These are phyloP conservation scores for Platycercus adscitus DNA, from an alignment of 2,113 vertebrate genomes.

Conservation along the genomic window DNA sequence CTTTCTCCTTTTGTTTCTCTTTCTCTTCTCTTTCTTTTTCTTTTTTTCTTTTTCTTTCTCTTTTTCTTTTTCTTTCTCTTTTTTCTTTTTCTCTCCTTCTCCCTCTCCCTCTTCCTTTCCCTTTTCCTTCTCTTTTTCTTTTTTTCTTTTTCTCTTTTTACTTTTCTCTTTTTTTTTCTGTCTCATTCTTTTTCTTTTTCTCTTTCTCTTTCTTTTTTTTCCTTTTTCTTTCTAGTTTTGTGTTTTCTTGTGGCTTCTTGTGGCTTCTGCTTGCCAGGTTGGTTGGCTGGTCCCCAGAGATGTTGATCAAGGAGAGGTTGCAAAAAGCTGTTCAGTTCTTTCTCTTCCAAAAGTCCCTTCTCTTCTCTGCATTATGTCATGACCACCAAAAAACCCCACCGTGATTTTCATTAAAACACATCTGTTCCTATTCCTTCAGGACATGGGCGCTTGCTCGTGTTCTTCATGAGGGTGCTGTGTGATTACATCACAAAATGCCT, in stretches of 20 bases:
- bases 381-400: neutral
- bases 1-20: too few relatives aligned
- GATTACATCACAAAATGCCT: neutral
- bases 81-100: neutral
- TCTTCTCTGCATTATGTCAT: neutral
- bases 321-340: neutral
- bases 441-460: neutral
- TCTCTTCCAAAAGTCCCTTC: neutral
- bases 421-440: neutral
- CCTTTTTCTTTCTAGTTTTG: neutral
- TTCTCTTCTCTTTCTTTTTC: neutral
- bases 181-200: too few relatives aligned
- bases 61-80: neutral
- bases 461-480: neutral
- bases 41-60: neutral
- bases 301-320: neutral
- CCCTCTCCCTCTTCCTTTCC: neutral
- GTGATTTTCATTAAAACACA: conserved; percentile 2
- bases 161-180: too few relatives aligned
- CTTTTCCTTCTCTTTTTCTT: neutral
- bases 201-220: neutral
- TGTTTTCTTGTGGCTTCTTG: neutral
- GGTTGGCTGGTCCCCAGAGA: neutral
- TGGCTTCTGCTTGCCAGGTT: conserved; percentile 22
- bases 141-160: neutral